Conservation (phyloP, 2,797 vertebrate species). For the Microctenopoma steveboyesi region DNA sequence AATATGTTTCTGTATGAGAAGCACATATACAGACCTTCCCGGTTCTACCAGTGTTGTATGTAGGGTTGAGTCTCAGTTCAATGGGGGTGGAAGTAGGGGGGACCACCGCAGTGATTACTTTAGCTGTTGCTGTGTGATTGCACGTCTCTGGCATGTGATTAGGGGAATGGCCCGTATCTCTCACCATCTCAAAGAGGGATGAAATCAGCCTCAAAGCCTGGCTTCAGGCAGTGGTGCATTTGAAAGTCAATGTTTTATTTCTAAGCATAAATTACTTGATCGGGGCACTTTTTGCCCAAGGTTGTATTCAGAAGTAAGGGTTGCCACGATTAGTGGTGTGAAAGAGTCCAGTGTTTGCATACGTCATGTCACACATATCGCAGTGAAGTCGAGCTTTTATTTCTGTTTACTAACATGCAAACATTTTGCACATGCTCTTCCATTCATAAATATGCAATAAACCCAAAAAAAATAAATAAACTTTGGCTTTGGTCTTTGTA, state of each 20-base stretch:
- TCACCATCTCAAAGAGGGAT: constrained; percentile 79
- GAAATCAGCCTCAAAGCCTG: constrained; percentile 81
- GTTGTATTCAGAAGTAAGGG: constrained; percentile 70
- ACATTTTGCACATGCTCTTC: background rate
- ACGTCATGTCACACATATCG: constrained; percentile 51
- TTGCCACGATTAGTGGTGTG: constrained; percentile 43
- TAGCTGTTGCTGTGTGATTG: constrained; percentile 79
- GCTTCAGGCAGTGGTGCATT: constrained; percentile 78
- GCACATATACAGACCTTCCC: constrained; percentile 48
- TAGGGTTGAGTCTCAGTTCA: constrained; percentile 44
- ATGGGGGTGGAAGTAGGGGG: constrained; percentile 28
- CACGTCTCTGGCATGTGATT: constrained; percentile 78
- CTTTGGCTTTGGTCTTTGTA: background rate
- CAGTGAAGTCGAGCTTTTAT: constrained; percentile 30
- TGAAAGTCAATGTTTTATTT: constrained; percentile 84
- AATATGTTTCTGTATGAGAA: constrained; percentile 33
- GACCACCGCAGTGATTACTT: constrained; percentile 77
- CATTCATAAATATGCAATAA: constrained; percentile 6
- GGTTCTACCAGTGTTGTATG: constrained; percentile 40
- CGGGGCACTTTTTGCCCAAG: constrained; percentile 67
- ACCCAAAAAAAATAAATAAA: constrained; percentile 3
- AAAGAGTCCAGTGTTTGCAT: constrained; percentile 56
- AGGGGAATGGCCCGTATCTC: constrained; percentile 78
- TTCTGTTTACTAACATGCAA: background rate
- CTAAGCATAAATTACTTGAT: constrained; percentile 82